phyloP scores from a whole-genome alignment of 2,113 vertebrate species.

The Dissostichus mawsoni region DNA sequence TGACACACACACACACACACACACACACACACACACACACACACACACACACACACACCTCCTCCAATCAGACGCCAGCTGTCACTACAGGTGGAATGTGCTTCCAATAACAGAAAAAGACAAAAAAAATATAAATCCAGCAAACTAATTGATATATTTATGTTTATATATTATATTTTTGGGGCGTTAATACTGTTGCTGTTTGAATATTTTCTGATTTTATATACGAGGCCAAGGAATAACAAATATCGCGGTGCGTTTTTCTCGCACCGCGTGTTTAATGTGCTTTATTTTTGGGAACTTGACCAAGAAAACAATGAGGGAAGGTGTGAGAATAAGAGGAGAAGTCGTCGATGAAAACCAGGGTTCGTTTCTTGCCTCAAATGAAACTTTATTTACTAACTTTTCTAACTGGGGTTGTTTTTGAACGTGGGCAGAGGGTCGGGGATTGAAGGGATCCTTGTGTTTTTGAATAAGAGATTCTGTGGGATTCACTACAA shows the following conservation, averaged over 20 bases:
- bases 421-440: neutral
- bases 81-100: constrained; percentile 80
- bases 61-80: constrained; percentile 77
- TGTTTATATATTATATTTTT: constrained; percentile 84
- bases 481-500: neutral
- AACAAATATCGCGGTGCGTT: constrained; percentile 76
- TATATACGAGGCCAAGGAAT: constrained; percentile 81
- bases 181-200: constrained; percentile 82
- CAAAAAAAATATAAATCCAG: constrained; percentile 56
- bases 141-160: constrained; percentile 85
- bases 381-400: neutral
- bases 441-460: too few species aligned
- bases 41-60: neutral
- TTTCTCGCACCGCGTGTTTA: constrained; percentile 62
- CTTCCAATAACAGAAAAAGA: constrained; percentile 77
- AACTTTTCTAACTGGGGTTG: constrained; percentile 13
- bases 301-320: constrained; percentile 62
- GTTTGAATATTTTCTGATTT: constrained; percentile 81
- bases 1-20: constrained; percentile 62
- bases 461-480: neutral
- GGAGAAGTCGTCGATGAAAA: constrained; percentile 53
- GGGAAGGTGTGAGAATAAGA: constrained; percentile 42
- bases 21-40: too few species aligned
- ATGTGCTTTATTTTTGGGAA: constrained; percentile 69
- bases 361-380: constrained; percentile 58